Evolutionary conservation across 2,113 vertebrate species (phyloP).

Genomic region (Spermophilus dauricus): DNA sequence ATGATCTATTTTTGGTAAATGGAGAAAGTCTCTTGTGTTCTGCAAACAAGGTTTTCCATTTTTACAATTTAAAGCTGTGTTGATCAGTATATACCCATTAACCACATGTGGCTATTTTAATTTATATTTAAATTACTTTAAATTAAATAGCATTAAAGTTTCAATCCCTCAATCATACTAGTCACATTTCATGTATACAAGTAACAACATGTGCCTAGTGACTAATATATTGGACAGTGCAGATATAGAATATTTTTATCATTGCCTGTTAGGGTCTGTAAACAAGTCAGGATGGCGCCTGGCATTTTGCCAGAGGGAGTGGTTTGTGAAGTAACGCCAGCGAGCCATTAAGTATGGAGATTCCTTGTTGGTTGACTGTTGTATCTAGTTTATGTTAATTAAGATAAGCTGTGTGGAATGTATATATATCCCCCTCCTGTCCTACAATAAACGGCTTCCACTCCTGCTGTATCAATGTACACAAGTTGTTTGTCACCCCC

Average conservation of each 20-base stretch:
- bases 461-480: too few relatives aligned
- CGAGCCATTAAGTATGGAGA: too few relatives aligned
- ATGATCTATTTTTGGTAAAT: conserved; percentile 11
- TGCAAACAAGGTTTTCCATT: neutral
- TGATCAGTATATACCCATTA: neutral
- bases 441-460: too few relatives aligned
- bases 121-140: conserved; percentile 45
- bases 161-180: neutral
- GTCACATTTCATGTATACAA: neutral
- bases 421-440: too few relatives aligned
- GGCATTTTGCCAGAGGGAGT: too few relatives aligned
- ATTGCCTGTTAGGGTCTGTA: neutral
- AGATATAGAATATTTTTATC: neutral
- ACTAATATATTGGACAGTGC: neutral
- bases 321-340: too few relatives aligned
- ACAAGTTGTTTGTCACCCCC: too few relatives aligned
- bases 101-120: neutral
- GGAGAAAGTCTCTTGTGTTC: neutral
- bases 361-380: too few relatives aligned
- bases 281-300: too few relatives aligned
- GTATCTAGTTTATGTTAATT: too few relatives aligned
- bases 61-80: neutral
- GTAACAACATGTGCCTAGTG: neutral
- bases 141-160: conserved; percentile 42
- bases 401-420: too few relatives aligned